These are phyloP conservation scores for Cyanoramphus novaezelandiae DNA, from an alignment of 2,113 vertebrate species.

Conservation along the genomic window DNA sequence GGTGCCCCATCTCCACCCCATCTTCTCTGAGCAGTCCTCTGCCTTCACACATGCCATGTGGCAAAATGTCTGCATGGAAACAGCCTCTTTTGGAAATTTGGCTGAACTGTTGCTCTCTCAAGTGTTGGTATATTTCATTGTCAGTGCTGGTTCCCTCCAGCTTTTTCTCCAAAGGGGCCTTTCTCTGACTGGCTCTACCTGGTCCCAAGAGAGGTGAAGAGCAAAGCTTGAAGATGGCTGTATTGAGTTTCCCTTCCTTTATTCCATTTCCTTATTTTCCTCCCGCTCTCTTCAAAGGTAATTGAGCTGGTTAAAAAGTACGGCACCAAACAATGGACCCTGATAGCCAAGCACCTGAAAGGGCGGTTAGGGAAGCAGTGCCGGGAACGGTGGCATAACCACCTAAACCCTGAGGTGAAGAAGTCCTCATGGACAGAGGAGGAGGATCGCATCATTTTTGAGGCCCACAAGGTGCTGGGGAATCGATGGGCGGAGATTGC, in stretches of 20 bases:
- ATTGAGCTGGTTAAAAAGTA: slow-evolving; percentile 94
- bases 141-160: neutral
- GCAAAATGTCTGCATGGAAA: neutral
- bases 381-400: slow-evolving; percentile 97
- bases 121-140: neutral
- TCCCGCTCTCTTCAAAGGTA: slow-evolving; percentile 76
- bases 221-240: neutral
- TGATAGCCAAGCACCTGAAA: slow-evolving; percentile 95
- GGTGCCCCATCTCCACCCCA: neutral
- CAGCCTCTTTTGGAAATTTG: neutral
- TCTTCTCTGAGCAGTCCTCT: neutral
- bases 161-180: neutral
- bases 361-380: slow-evolving; percentile 97
- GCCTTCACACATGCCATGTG: neutral
- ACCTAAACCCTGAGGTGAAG: slow-evolving; percentile 96
- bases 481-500: slow-evolving; percentile 99
- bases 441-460: slow-evolving; percentile 95
- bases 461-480: slow-evolving; percentile 92
- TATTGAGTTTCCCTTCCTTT: neutral
- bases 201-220: neutral
- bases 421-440: slow-evolving; percentile 97
- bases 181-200: neutral
- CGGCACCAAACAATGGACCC: slow-evolving; percentile 95
- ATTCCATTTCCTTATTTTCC: neutral
- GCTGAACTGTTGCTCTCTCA: neutral